Evolutionary conservation across 1,140 invertebrate genomes (phyloP).

Genomic region (Drosophila kepulauana): DNA sequence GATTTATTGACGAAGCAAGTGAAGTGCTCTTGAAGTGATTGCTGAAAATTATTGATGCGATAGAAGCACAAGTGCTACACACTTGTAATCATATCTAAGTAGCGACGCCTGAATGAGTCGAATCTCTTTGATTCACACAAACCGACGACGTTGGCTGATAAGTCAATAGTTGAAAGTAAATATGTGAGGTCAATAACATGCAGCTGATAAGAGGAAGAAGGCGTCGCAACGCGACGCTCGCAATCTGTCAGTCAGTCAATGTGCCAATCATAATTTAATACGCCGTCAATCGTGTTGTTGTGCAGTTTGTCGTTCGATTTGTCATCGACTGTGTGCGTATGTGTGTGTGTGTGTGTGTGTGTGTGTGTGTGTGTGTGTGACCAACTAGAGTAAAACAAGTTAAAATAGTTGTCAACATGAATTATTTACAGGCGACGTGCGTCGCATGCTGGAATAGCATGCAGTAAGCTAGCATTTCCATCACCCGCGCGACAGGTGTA

Average conservation of each 20-base stretch:
- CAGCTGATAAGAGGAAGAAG: conserved; percentile 37
- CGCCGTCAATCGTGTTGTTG: conserved; percentile 40
- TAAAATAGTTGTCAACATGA: conserved; percentile 83
- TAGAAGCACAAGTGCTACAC: conserved; percentile 1
- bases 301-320: conserved; percentile 53
- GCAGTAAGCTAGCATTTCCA: neutral
- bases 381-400: conserved; percentile 77
- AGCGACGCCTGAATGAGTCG: conserved; percentile 20
- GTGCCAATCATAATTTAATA: conserved; percentile 82
- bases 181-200: conserved; percentile 60
- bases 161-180: conserved; percentile 47
- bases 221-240: conserved; percentile 1
- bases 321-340: conserved; percentile 43
- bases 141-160: conserved; percentile 14
- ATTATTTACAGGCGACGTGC: conserved; percentile 82
- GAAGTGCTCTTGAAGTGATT: neutral
- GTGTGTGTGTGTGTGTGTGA: conserved; percentile 39
- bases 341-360: conserved; percentile 5
- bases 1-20: neutral
- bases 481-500: conserved; percentile 42
- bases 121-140: conserved; percentile 30
- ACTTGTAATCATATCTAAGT: conserved; percentile 6
- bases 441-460: conserved; percentile 49
- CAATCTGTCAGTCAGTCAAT: conserved; percentile 69
- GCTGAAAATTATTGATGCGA: neutral